These are phyloP conservation scores for Acanthurus leucopareius DNA, from an alignment of 2,797 vertebrate species.

Conservation along the genomic window DNA sequence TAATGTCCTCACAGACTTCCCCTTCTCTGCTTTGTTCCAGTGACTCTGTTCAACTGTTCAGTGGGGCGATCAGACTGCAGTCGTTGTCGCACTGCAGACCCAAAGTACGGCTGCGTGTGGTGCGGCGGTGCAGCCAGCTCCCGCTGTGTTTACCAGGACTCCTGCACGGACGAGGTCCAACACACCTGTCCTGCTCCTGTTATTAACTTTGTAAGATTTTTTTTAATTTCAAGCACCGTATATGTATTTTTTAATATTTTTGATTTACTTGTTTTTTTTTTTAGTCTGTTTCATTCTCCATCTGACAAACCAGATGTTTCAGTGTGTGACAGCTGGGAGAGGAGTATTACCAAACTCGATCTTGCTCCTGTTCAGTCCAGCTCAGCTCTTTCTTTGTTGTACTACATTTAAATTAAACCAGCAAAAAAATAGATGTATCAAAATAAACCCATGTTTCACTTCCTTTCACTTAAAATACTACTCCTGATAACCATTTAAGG, in stretches of 20 bases:
- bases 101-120: constrained; percentile 94
- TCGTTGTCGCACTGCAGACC: constrained; percentile 92
- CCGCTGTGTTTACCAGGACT: constrained; percentile 89
- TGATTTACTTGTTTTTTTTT: not conserved
- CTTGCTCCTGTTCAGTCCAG: no score
- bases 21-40: constrained; percentile 74
- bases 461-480: no score
- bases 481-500: no score
- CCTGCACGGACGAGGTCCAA: constrained; percentile 88
- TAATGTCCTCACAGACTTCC: not conserved
- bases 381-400: no score
- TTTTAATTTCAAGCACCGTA: not conserved
- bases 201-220: constrained; percentile 90
- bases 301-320: not conserved
- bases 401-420: no score
- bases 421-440: no score
- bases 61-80: constrained; percentile 97
- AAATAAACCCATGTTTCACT: no score
- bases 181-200: constrained; percentile 93
- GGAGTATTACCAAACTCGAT: no score
- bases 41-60: constrained; percentile 95
- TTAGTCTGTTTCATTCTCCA: not conserved
- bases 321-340: no score
- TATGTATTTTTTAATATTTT: not conserved
- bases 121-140: constrained; percentile 86